Evolutionary conservation across 2,888 invertebrate genomes (phyloP), one percentile per base, ranked within the genome.

Genomic region (Dendrolimus houi): DNA sequence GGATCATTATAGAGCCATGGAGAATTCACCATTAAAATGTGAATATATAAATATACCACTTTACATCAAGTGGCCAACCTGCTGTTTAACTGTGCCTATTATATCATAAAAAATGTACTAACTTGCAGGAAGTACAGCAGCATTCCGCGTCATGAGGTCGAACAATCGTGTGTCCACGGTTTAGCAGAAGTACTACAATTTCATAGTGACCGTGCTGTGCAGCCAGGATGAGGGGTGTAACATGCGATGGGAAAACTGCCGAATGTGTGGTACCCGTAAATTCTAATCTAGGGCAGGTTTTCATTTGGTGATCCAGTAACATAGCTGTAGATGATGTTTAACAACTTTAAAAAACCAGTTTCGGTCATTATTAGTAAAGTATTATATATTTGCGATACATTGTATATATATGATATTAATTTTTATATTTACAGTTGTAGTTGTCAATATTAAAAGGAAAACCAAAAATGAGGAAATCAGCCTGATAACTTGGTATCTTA

Each of bases 171-270:
- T 95, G 95, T 12, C 93, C 93, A 52, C 95, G 84, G 52, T 92
- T 89, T 12, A 94, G 87, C 57, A 95, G 87, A 73, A 94, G 79
- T 64, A 92, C 91, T 54, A 95, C 93, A 54, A 95, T 92, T 71
- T 95, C 94, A 70, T 93, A 95, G 71, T 94, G 93, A 8, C 95
- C 95, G 66, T 91, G 91, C 70, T 94, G 94, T 7, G 95, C 94
- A 9, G 95, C 95, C 12, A 95, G 83, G 55, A 94, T 92, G 41
- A 95, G 79, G 0, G 95, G 95, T 0, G 94, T 95, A 8, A 95
- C 89, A 72, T 94, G 92, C 12, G 93, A 92, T 0, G 94, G 93
- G 75, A 94, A 95, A 69, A 94, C 93, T 0, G 92, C 65, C 0
- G 84, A 85, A 65, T 83, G 80, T 3, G 74, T 73, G n/a, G 73